phyloP scores from a whole-genome alignment of 2,888 invertebrate genomes.

The Rhagonycha lutea region DNA sequence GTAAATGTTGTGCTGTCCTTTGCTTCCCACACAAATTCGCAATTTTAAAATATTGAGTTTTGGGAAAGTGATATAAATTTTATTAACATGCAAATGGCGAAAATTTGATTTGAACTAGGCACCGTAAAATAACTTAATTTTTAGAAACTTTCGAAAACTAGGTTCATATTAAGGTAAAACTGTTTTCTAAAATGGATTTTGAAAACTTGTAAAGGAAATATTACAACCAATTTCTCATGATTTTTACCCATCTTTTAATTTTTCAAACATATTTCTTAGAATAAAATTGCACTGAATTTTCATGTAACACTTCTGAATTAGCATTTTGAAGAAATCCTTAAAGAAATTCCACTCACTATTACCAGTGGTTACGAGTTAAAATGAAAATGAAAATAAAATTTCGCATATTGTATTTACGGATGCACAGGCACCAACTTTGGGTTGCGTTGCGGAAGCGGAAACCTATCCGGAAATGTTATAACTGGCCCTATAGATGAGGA shows the following conservation, averaged over 20 bases:
- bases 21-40: neutral
- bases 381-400: no score
- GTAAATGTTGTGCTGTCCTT: neutral
- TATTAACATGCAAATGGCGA: neutral
- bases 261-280: neutral
- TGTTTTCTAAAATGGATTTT: neutral
- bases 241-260: neutral
- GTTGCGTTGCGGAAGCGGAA: no score
- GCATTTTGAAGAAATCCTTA: no score
- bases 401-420: no score
- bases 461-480: no score
- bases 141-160: neutral
- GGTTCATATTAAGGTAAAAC: neutral
- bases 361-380: no score
- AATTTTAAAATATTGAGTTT: neutral
- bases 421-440: no score
- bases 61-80: neutral
- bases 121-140: neutral
- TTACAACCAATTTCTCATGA: neutral
- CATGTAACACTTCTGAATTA: neutral
- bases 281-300: neutral
- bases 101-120: neutral
- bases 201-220: no score
- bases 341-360: no score
- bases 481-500: no score